Conservation (phyloP, 2,113 vertebrate genomes). For the Engraulis encrasicolus region DNA sequence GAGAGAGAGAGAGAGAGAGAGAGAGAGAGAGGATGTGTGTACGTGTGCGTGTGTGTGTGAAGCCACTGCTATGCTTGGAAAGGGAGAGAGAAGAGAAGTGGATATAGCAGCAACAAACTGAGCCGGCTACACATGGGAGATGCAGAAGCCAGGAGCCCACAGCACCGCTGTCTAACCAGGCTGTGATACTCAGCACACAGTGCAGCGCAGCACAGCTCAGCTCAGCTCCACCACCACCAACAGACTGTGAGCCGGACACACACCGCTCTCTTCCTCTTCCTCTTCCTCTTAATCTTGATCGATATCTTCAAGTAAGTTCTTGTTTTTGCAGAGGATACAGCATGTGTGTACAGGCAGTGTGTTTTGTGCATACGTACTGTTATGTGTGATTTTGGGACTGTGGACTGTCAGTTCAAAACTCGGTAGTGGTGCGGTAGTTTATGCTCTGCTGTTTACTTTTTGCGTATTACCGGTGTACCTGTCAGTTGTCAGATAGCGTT, state of each 20-base stretch:
- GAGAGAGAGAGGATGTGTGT: too few relatives aligned
- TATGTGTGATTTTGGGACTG: not conserved
- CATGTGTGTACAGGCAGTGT: too few relatives aligned
- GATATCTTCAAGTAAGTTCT: not conserved
- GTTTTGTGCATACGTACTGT: not conserved
- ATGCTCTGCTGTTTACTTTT: constrained; percentile 47
- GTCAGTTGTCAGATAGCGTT: not conserved
- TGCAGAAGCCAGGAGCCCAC: constrained; percentile 3
- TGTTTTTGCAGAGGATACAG: too few relatives aligned
- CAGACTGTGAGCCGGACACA: not conserved
- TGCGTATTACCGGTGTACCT: not conserved
- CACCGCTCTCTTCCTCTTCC: not conserved
- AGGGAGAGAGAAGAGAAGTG: not conserved
- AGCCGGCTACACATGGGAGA: not conserved
- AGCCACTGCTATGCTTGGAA: too few relatives aligned
- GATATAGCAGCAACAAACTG: constrained; percentile 7
- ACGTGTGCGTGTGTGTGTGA: too few relatives aligned
- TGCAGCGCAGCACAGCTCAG: too few relatives aligned
- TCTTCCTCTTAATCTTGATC: not conserved
- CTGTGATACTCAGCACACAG: not conserved
- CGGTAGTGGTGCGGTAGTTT: too few relatives aligned
- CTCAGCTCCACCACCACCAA: too few relatives aligned
- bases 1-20: too few relatives aligned
- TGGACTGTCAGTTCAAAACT: too few relatives aligned
- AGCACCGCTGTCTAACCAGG: not conserved